These are phyloP conservation scores for Rotaria sp. DNA, from an alignment of 2,888 invertebrate species.

Conservation along the genomic window DNA sequence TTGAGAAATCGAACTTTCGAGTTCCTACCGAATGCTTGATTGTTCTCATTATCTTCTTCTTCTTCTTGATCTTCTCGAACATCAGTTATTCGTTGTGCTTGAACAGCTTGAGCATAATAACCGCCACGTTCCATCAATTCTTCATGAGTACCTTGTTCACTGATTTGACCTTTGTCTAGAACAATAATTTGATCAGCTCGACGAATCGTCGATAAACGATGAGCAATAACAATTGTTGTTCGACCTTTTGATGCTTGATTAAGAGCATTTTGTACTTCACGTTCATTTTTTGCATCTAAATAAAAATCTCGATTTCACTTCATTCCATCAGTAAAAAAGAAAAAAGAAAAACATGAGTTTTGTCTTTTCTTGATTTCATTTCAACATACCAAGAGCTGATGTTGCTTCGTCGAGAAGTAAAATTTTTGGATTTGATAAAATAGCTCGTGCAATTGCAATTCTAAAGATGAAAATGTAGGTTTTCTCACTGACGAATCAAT, in stretches of 20 bases:
- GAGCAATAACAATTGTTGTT: slow-evolving; percentile 58
- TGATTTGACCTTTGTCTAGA: too few relatives aligned
- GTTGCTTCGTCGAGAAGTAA: slow-evolving; percentile 62
- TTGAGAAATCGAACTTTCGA: too few relatives aligned
- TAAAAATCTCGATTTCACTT: too few relatives aligned
- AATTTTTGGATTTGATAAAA: slow-evolving; percentile 62
- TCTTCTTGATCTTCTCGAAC: not conserved
- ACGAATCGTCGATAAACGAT: slow-evolving; percentile 58
- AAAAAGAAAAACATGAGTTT: not conserved
- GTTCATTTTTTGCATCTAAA: slow-evolving; percentile 69
- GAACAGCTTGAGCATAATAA: not conserved
- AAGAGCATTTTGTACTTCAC: slow-evolving; percentile 68
- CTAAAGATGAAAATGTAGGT: not conserved
- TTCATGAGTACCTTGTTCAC: too few relatives aligned
- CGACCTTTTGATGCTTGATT: slow-evolving; percentile 58
- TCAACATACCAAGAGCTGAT: slow-evolving; percentile 60
- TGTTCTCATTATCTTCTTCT: not conserved
- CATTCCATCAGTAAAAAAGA: too few relatives aligned
- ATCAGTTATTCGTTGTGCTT: not conserved
- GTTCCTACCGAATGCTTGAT: not conserved
- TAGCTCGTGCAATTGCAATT: slow-evolving; percentile 74
- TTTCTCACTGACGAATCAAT: slow-evolving; percentile 43
- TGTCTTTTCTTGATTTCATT: slow-evolving; percentile 60
- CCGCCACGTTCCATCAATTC: not conserved
- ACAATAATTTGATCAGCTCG: slow-evolving; percentile 58